phyloP scores from a whole-genome alignment of 2,888 invertebrate genomes.

The Nomada fabriciana region DNA sequence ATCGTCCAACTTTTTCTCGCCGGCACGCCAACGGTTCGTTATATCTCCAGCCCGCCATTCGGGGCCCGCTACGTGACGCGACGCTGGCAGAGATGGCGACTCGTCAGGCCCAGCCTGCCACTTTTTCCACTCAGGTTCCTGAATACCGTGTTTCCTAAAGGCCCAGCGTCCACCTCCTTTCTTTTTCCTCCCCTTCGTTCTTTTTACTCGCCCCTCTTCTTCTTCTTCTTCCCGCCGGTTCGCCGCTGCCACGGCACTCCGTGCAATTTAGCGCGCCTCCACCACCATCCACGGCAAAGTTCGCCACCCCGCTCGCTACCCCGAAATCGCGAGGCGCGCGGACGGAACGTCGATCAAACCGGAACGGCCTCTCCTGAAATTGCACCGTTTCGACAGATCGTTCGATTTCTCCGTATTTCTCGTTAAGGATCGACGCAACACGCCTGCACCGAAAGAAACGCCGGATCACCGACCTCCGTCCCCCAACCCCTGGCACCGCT shows the following conservation, averaged over 20 bases:
- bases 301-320: not conserved
- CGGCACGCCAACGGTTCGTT: conserved; percentile 76
- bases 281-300: not conserved
- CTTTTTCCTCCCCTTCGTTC: not conserved
- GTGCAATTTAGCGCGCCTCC: conserved; percentile 28
- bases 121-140: conserved; percentile 76
- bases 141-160: conserved; percentile 78
- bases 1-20: conserved; percentile 84
- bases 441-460: conserved; percentile 38
- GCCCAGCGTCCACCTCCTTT: conserved; percentile 32
- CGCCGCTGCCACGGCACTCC: not conserved
- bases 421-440: conserved; percentile 39
- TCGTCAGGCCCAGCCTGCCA: conserved; percentile 73
- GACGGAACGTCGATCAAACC: conserved; percentile 51
- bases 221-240: conserved; percentile 4
- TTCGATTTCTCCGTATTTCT: conserved; percentile 55
- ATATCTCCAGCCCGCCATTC: conserved; percentile 72
- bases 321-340: conserved; percentile 33
- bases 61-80: conserved; percentile 71
- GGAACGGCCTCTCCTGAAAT: conserved; percentile 53
- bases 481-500: not conserved
- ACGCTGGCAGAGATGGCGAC: conserved; percentile 75
- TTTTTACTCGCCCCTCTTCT: not conserved
- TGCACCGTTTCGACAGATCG: conserved; percentile 58
- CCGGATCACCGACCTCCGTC: too few species aligned